Conservation (phyloP, 2,888 invertebrate genomes). For the Zootermopsis nevadensis region DNA sequence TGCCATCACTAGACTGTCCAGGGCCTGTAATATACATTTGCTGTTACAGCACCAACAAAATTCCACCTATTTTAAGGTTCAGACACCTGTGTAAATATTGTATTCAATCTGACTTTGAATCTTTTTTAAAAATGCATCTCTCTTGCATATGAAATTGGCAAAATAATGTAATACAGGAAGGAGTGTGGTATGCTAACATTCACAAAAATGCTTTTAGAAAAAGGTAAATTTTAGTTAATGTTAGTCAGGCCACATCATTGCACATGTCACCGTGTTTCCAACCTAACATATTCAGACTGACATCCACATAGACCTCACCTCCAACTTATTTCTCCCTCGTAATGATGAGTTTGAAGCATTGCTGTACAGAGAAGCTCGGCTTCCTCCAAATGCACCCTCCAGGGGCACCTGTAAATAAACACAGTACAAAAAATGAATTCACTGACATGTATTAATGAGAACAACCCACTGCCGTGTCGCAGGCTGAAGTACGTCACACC, state of each 20-base stretch:
- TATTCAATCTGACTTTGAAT: too few species aligned
- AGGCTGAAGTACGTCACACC: neutral
- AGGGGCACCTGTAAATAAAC: constrained; percentile 24
- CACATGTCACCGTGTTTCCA: neutral
- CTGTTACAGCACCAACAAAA: too few species aligned
- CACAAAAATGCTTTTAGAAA: too few species aligned
- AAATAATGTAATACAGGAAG: too few species aligned
- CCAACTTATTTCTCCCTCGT: constrained; percentile 56
- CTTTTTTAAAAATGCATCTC: too few species aligned
- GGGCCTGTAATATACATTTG: constrained; percentile 56
- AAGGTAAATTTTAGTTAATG: neutral
- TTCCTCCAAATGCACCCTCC: constrained; percentile 46
- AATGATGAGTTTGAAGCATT: constrained; percentile 55
- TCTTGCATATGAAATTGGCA: too few species aligned
- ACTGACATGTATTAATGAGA: neutral
- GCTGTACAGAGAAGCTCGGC: constrained; percentile 54
- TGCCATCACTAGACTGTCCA: constrained; percentile 66
- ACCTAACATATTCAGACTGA: neutral
- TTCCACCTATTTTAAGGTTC: too few species aligned
- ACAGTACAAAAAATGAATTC: neutral
- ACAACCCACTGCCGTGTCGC: neutral
- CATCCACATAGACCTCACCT: constrained; percentile 48
- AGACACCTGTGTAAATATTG: too few species aligned
- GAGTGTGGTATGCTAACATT: too few species aligned
- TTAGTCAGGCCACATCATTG: neutral